Conservation (phyloP, 2,888 invertebrate genomes). For the Leucophenga maculata region DNA sequence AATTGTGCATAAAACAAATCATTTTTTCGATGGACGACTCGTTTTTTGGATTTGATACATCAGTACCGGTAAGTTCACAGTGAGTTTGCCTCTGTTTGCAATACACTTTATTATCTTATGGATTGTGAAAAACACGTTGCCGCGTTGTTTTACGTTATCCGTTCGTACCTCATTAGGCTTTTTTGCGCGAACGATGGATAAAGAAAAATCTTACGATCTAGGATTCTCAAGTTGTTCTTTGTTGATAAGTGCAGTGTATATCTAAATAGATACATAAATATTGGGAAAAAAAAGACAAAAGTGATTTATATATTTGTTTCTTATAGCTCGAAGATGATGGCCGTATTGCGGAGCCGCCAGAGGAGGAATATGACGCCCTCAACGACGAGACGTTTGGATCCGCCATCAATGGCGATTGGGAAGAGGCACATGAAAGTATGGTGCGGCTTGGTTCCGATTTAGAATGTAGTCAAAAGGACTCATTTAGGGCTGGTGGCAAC, state of each 20-base stretch:
- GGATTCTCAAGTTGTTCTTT: neutral
- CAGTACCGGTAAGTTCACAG: conserved; percentile 79
- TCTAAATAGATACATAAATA: too few relatives aligned
- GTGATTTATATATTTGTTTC: conserved; percentile 5
- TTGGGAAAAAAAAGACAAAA: neutral
- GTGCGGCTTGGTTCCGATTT: conserved; percentile 72
- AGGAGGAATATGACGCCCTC: conserved; percentile 91
- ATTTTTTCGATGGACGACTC: conserved; percentile 84
- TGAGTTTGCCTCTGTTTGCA: neutral
- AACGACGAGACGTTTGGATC: conserved; percentile 94
- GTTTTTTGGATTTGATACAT: conserved; percentile 88
- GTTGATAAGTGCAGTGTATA: neutral
- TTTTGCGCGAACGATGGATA: neutral
- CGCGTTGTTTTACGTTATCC: neutral
- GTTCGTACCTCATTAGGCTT: neutral
- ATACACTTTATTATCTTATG: neutral
- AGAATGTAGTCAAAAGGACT: conserved; percentile 38
- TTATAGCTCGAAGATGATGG: conserved; percentile 67
- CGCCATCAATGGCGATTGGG: conserved; percentile 83
- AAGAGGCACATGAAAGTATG: conserved; percentile 80
- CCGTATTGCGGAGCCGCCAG: conserved; percentile 79
- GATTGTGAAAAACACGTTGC: neutral
- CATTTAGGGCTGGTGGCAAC: neutral
- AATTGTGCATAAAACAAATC: conserved; percentile 77
- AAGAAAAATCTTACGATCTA: too few relatives aligned